phyloP scores from a whole-genome alignment of 2,888 invertebrate species.

The Chirona hameri region DNA sequence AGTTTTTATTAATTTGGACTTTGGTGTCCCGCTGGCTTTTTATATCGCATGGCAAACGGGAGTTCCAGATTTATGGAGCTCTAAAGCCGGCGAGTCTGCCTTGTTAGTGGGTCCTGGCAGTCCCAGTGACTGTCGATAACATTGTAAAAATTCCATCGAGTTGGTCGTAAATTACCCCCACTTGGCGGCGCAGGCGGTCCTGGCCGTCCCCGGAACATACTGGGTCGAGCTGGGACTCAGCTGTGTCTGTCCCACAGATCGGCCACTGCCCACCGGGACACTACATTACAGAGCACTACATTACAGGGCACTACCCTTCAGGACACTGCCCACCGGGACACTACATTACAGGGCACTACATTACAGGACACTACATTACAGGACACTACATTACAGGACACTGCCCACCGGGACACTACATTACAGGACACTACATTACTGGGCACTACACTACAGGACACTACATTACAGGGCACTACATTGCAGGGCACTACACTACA shows the following conservation, averaged over 20 bases:
- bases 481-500: too few species aligned
- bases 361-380: too few species aligned
- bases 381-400: too few species aligned
- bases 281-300: background rate
- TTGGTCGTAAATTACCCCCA: background rate
- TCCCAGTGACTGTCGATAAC: background rate
- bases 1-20: background rate
- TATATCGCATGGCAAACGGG: background rate
- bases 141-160: background rate
- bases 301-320: background rate
- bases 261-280: background rate
- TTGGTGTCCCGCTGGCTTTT: background rate
- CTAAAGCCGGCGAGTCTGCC: background rate
- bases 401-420: too few species aligned
- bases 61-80: constrained; percentile 22
- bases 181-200: background rate
- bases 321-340: too few species aligned
- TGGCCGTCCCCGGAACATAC: background rate
- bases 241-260: background rate
- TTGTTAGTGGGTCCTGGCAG: background rate
- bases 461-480: too few species aligned
- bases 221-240: background rate
- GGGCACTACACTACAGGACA: too few species aligned
- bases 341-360: too few species aligned
- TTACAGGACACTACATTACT: too few species aligned